Evolutionary conservation across 1,140 invertebrate species (phyloP).

Genomic region (Drosophila albomicans): DNA sequence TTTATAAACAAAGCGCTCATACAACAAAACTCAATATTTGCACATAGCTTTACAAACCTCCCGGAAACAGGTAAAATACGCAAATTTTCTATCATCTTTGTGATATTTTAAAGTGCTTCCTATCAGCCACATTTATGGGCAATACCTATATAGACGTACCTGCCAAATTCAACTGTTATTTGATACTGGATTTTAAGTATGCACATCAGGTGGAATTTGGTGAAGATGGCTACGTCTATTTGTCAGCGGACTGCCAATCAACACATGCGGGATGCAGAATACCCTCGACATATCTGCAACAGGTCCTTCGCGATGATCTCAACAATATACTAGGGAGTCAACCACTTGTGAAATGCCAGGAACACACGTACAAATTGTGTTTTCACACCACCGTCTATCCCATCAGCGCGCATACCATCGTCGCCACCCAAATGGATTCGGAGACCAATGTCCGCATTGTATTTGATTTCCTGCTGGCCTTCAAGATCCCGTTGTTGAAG

Average conservation of each 20-base stretch:
- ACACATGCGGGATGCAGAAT: background rate
- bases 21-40: constrained; percentile 9
- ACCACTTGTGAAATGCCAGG: constrained; percentile 1
- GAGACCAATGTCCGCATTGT: constrained; percentile 4
- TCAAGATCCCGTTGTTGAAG: constrained; percentile 9
- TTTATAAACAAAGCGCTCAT: constrained; percentile 8
- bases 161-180: constrained; percentile 25
- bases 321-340: background rate
- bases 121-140: constrained; percentile 20
- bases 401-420: constrained; percentile 24
- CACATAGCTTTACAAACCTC: constrained; percentile 14
- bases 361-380: constrained; percentile 19
- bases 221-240: constrained; percentile 11
- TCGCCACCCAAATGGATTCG: constrained; percentile 16
- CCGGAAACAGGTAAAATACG: constrained; percentile 15
- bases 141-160: constrained; percentile 11
- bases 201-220: constrained; percentile 2
- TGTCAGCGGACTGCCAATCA: constrained; percentile 1
- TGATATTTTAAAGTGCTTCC: too few species aligned
- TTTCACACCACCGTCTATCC: constrained; percentile 19
- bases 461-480: constrained; percentile 16
- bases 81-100: background rate
- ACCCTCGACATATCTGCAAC: constrained; percentile 11
- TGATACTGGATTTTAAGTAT: constrained; percentile 4
- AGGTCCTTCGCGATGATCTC: constrained; percentile 16